Base-by-base conservation (phyloP, 2,888 invertebrate genomes). In the Apodemia mormo region DNA sequence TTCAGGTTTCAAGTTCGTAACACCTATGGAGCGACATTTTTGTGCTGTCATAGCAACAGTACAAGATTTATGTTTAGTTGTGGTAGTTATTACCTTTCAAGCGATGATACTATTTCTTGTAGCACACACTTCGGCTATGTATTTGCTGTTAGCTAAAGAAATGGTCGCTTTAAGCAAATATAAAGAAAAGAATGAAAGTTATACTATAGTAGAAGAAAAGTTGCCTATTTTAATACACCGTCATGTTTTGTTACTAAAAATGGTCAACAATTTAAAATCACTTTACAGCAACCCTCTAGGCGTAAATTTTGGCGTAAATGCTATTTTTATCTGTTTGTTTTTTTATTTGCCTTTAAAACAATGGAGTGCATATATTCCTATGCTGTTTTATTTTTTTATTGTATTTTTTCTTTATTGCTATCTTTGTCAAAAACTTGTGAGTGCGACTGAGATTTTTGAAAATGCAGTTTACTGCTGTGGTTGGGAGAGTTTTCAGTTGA, bases 381-480 rank as follows among this genome's bases (percentile, higher is more conserved):
- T 90, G 10, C 68, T 87, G 1, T 71, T 84, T 4, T 92, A 89
- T 70, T 88, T 89, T 71, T 83, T 87, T 67, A 56, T 86, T 0
- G 82, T 86, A 0, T 90, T 90, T 74, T 92, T 92, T 71, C 74
- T 92, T 37, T 92, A 92, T 71, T 91, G 91, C 74, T 88, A 84
- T 64, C 79, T 90, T 1, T 83, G 91, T 73, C 92, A 92, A 73
- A 79, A 80, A 52, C 73, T 92, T 72, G 84, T 86, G 1, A 85
- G 89, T 71, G 86, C 88, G 6, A 82, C 91, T 0, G 87, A 88
- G 71, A 68, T 71, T 2, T 92, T 90, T 65, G 89, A 87, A 72
- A 82, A 73, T 6, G 82, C 89, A 0, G 83, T 90, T 0, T 91
- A 90, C 70, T 78, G 84, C 56, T 91, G 92, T 73, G 91, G 92